Percentiles rank a stretch among this genome's conserved stretches.
phyloP scores from a whole-genome alignment of 2,113 vertebrate species.

The Apodemus sylvaticus region DNA sequence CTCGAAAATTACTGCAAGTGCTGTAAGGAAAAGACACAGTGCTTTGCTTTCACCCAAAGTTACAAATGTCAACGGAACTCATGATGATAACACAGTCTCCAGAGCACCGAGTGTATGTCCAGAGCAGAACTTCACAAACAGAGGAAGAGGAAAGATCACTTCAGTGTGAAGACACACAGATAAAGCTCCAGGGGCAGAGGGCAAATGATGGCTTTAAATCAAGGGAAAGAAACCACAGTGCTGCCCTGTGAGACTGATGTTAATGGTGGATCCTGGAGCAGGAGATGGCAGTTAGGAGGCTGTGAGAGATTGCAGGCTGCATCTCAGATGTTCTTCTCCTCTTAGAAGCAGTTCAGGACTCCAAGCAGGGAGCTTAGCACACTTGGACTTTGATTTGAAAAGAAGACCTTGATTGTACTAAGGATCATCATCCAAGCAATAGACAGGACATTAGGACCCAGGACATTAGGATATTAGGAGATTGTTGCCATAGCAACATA shows the following conservation, averaged over 20 bases:
- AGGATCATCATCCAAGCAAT: neutral
- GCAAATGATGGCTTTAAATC: neutral
- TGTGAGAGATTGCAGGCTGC: neutral
- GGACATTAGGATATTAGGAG: neutral
- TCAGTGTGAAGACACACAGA: neutral
- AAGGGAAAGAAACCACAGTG: neutral
- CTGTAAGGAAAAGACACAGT: neutral
- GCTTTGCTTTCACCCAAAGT: neutral
- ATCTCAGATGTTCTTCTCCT: neutral
- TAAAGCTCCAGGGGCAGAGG: neutral
- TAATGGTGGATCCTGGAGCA: neutral
- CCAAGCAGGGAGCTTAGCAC: neutral
- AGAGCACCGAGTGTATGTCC: neutral
- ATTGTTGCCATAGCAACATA: neutral
- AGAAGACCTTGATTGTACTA: neutral
- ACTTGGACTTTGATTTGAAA: neutral
- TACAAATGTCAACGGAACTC: neutral
- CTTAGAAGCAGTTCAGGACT: conserved; percentile 36
- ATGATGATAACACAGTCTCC: neutral
- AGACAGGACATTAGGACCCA: neutral
- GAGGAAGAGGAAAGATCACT: neutral
- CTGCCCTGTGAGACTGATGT: neutral
- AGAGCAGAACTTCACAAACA: neutral
- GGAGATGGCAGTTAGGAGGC: neutral
- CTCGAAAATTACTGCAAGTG: neutral